phyloP scores from a whole-genome alignment of 2,113 vertebrate genomes.

The Ptychochromis oligacanthus region DNA sequence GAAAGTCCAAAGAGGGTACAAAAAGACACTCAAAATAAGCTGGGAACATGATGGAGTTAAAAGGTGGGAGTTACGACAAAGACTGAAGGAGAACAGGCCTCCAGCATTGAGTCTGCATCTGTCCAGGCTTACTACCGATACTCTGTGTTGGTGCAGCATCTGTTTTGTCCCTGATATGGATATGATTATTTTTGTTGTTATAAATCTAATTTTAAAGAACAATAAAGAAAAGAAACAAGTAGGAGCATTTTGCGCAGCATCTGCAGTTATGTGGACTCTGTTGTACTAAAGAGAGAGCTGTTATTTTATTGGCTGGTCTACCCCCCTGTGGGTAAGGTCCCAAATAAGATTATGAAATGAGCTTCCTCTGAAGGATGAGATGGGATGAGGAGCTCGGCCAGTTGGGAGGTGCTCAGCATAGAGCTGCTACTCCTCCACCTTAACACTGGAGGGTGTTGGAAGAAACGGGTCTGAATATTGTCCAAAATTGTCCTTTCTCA shows the following conservation, averaged over 20 bases:
- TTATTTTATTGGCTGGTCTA: no score
- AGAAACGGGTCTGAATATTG: background rate
- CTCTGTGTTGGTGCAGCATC: no score
- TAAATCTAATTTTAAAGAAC: background rate
- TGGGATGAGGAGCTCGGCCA: no score
- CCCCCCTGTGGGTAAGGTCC: no score
- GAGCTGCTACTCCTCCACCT: background rate
- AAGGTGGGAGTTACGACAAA: rapidly evolving
- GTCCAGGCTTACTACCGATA: background rate
- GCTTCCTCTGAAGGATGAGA: no score
- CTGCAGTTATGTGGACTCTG: no score
- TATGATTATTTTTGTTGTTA: background rate
- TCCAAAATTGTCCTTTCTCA: background rate
- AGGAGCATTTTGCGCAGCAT: background rate
- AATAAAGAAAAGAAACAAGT: background rate
- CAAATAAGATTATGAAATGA: no score
- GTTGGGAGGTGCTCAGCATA: no score
- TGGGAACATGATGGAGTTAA: background rate
- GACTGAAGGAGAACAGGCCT: background rate
- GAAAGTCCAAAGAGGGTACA: background rate
- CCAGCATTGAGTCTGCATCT: background rate
- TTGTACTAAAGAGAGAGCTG: no score
- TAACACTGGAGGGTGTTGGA: background rate
- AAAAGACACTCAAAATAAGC: rapidly evolving
- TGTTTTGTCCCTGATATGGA: background rate